Conservation (phyloP, 1,140 invertebrate species). For the Dolichoris vasculosae region DNA sequence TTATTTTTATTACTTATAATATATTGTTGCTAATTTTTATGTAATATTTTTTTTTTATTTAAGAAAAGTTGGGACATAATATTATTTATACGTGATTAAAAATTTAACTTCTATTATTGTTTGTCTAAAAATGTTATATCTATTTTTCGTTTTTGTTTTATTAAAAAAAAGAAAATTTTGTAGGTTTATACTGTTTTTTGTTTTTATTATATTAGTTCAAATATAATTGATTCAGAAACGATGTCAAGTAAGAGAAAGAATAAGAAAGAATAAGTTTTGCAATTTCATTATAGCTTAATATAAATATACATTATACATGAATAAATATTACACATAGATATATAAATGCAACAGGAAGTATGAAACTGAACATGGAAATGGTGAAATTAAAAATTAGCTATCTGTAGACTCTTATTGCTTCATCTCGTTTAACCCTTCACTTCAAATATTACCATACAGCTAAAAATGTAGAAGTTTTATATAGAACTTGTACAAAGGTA, state of each 20-base stretch:
- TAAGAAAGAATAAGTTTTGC: constrained; percentile 31
- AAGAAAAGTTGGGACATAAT: too few relatives aligned
- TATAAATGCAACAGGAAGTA: neutral
- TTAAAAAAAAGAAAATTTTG: too few relatives aligned
- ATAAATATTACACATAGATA: neutral
- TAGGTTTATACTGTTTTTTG: too few relatives aligned
- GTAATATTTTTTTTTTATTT: too few relatives aligned
- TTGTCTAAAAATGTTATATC: too few relatives aligned
- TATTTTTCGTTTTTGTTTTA: too few relatives aligned
- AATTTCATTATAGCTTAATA: constrained; percentile 24
- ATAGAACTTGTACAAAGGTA: neutral
- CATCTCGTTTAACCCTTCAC: constrained; percentile 22
- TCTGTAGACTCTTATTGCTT: constrained; percentile 22
- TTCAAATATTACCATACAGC: constrained; percentile 14
- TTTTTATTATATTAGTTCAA: too few relatives aligned
- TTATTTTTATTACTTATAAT: too few relatives aligned
- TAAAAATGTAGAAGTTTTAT: too few relatives aligned
- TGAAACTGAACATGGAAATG: neutral
- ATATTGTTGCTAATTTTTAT: too few relatives aligned
- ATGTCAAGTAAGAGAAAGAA: neutral
- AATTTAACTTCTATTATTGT: too few relatives aligned
- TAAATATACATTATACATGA: neutral
- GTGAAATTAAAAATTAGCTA: constrained; percentile 46
- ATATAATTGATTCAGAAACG: neutral
- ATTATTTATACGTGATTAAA: too few relatives aligned